Evolutionary conservation across 92 coral and sea anemone genomes (phyloP).

Genomic region (Desmophyllum pertusum): DNA sequence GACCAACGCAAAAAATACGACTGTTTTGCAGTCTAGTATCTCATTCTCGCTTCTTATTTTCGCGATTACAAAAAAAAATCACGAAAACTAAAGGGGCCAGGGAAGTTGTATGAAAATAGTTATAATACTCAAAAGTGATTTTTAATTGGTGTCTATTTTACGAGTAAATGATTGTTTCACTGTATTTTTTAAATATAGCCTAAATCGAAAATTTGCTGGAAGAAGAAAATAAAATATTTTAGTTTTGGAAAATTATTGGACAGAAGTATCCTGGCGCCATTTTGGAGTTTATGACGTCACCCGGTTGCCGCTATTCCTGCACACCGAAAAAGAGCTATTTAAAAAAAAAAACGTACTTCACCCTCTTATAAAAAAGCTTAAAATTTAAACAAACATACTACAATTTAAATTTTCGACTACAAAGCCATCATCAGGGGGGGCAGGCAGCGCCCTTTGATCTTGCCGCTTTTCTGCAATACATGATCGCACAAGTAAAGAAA

Average conservation of each 20-base stretch:
- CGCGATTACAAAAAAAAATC: not conserved
- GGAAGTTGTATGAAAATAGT: not conserved
- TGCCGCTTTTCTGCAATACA: no score
- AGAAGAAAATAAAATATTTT: not conserved
- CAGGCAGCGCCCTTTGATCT: no score
- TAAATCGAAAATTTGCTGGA: not conserved
- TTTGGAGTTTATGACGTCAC: not conserved
- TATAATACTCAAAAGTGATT: not conserved
- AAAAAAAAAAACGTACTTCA: not conserved
- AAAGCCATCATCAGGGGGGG: not conserved
- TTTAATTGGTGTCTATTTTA: not conserved
- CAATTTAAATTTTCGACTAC: no score
- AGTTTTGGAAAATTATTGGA: not conserved
- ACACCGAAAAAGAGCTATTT: no score
- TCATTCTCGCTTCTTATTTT: not conserved
- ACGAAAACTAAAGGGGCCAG: not conserved
- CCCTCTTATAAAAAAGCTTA: not conserved
- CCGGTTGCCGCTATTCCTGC: not conserved
- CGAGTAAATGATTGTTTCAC: not conserved
- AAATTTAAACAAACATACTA: no score
- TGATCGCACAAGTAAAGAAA: no score
- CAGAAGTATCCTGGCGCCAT: not conserved
- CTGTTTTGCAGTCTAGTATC: not conserved
- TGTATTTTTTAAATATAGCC: not conserved
- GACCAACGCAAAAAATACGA: no score